Evolutionary conservation across 1,140 invertebrate genomes (phyloP).

Genomic region (Lethocerus indicus): DNA sequence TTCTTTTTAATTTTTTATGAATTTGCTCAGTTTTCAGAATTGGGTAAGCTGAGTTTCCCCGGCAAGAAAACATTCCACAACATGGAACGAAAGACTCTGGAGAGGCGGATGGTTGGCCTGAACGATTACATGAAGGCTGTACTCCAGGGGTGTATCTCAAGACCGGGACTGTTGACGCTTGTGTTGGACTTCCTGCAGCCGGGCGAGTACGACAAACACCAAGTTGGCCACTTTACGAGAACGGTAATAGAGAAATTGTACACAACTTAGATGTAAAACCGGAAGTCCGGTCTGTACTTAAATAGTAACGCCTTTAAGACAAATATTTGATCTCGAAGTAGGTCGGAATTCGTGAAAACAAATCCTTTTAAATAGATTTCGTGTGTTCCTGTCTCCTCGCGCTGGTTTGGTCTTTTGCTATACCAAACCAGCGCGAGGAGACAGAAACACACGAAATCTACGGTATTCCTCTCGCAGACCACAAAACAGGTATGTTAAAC

Average conservation of each 20-base stretch:
- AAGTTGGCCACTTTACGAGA: conserved; percentile 28
- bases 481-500: neutral
- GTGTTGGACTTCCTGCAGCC: conserved; percentile 61
- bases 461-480: too few relatives aligned
- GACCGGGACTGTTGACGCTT: conserved; percentile 46
- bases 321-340: too few relatives aligned
- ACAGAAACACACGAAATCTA: too few relatives aligned
- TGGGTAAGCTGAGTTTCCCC: conserved; percentile 67
- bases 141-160: conserved; percentile 38
- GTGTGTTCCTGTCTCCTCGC: too few relatives aligned
- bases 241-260: conserved; percentile 26
- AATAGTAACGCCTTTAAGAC: too few relatives aligned
- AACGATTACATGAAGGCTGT: conserved; percentile 66
- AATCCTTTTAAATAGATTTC: too few relatives aligned
- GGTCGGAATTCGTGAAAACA: too few relatives aligned
- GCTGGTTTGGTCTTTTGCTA: too few relatives aligned
- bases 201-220: conserved; percentile 9
- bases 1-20: too few relatives aligned
- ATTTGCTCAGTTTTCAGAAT: conserved; percentile 50
- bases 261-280: too few relatives aligned
- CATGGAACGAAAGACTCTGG: conserved; percentile 70
- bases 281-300: too few relatives aligned
- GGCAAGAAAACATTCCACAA: conserved; percentile 91
- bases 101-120: conserved; percentile 68
- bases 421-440: too few relatives aligned